Percentiles rank a stretch among this genome's conserved stretches.
Conservation (phyloP, 2,113 vertebrate genomes). For the Todiramphus saurophagus region DNA sequence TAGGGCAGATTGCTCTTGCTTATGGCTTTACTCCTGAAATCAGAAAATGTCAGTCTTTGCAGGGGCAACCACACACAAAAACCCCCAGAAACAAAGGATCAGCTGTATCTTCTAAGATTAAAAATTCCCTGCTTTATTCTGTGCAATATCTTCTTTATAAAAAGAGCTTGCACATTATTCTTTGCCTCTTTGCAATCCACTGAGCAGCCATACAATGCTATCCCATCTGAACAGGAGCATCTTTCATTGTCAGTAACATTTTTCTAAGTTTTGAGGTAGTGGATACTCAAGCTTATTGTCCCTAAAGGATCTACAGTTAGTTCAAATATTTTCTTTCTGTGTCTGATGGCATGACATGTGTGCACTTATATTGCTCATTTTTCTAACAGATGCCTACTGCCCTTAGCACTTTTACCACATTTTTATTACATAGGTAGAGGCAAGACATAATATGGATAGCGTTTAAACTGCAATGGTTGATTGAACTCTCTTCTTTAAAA, state of each 20-base stretch:
- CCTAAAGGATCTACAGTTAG: not conserved
- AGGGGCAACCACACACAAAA: not conserved
- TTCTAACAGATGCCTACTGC: not conserved
- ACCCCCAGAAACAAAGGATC: not conserved
- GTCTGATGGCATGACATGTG: not conserved
- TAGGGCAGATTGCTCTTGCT: not conserved
- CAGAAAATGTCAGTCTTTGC: not conserved
- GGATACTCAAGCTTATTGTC: not conserved
- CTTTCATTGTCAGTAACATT: not conserved
- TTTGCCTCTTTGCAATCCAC: not conserved
- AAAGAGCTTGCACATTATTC: not conserved
- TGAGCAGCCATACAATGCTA: not conserved
- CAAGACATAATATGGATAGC: not conserved
- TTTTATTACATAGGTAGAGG: not conserved
- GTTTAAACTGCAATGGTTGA: slow-evolving; percentile 11
- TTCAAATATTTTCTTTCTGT: slow-evolving; percentile 20
- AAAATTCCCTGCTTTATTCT: not conserved
- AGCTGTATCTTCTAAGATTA: not conserved
- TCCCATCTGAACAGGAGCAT: not conserved
- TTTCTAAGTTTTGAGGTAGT: not conserved
- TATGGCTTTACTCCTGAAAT: not conserved
- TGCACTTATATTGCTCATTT: not conserved
- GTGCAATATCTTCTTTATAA: not conserved
- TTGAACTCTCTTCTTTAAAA: not conserved
- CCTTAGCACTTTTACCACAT: not conserved